Evolutionary conservation across 2,888 invertebrate species (phyloP).

Genomic region (Tenodera sinensis): DNA sequence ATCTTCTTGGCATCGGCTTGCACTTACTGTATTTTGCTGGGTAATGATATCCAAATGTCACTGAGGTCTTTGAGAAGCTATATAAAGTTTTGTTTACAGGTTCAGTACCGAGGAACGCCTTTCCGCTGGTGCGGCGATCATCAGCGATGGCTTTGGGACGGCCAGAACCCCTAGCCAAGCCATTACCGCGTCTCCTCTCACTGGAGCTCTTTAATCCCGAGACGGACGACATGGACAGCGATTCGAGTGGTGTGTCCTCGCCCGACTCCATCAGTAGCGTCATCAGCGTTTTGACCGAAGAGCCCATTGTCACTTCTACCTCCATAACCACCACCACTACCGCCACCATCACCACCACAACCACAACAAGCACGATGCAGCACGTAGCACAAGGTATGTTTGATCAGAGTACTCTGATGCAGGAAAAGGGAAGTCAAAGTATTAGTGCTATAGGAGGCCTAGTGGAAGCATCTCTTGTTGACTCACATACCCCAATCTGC

Average conservation of each 20-base stretch:
- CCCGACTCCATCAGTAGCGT: conserved; percentile 85
- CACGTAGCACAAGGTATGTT: not conserved
- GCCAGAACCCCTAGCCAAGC: conserved; percentile 42
- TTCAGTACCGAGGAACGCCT: conserved; percentile 44
- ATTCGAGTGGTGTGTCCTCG: conserved; percentile 82
- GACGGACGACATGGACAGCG: conserved; percentile 85
- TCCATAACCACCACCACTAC: not conserved
- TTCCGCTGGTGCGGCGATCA: conserved; percentile 69
- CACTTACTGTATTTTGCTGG: too few species aligned
- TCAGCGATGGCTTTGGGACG: conserved; percentile 46
- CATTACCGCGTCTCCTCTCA: conserved; percentile 71
- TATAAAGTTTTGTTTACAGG: not conserved
- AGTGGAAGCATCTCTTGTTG: too few species aligned
- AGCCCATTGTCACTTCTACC: conserved; percentile 40
- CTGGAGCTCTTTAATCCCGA: conserved; percentile 86
- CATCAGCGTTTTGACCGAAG: conserved; percentile 70
- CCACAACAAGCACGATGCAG: not conserved
- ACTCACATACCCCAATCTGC: too few species aligned
- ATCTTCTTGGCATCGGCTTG: too few species aligned
- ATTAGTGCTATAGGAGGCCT: not conserved
- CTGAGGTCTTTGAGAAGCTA: not conserved
- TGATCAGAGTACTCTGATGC: not conserved
- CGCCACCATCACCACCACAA: not conserved
- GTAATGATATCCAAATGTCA: not conserved
- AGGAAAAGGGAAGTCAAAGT: not conserved